phyloP scores from a whole-genome alignment of 1,140 invertebrate species.

The Pachypsylla venusta region DNA sequence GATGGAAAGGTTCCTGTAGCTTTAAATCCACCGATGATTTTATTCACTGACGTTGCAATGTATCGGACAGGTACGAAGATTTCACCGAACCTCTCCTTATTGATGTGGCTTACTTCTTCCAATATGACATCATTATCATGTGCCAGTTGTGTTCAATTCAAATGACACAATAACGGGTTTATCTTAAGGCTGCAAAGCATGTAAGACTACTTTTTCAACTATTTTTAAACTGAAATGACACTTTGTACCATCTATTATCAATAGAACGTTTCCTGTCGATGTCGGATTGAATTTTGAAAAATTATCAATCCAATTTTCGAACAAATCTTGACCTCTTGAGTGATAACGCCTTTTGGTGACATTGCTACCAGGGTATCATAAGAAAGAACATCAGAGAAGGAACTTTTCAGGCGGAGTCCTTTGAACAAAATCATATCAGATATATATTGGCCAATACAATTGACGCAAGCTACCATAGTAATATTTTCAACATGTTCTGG shows the following conservation, averaged over 20 bases:
- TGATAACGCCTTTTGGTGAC: slow-evolving; percentile 30
- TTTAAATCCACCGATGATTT: neutral
- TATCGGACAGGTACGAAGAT: no score
- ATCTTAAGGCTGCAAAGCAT: slow-evolving; percentile 27
- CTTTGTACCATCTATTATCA: slow-evolving; percentile 30
- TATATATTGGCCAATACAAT: slow-evolving; percentile 27
- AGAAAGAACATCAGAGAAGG: slow-evolving; percentile 26
- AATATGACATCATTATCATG: slow-evolving; percentile 26
- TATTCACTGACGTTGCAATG: no score
- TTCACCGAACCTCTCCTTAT: no score
- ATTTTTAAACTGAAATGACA: slow-evolving; percentile 26
- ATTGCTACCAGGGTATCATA: slow-evolving; percentile 20
- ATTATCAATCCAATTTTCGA: slow-evolving; percentile 28
- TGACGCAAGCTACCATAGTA: slow-evolving; percentile 29
- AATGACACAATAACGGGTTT: slow-evolving; percentile 29
- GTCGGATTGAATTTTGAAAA: slow-evolving; percentile 26
- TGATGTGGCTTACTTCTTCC: slow-evolving; percentile 29
- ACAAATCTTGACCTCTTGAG: slow-evolving; percentile 23
- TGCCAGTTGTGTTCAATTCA: slow-evolving; percentile 30
- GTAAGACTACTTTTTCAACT: slow-evolving; percentile 25
- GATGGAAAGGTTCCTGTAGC: neutral
- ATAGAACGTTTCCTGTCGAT: slow-evolving; percentile 23
- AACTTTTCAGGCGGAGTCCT: slow-evolving; percentile 26
- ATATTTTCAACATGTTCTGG: slow-evolving; percentile 31
- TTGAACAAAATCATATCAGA: slow-evolving; percentile 31